Percentiles rank a stretch among this genome's conserved stretches.
Conservation (phyloP, 2,888 invertebrate genomes). For the Elaeidobius kamerunicus region DNA sequence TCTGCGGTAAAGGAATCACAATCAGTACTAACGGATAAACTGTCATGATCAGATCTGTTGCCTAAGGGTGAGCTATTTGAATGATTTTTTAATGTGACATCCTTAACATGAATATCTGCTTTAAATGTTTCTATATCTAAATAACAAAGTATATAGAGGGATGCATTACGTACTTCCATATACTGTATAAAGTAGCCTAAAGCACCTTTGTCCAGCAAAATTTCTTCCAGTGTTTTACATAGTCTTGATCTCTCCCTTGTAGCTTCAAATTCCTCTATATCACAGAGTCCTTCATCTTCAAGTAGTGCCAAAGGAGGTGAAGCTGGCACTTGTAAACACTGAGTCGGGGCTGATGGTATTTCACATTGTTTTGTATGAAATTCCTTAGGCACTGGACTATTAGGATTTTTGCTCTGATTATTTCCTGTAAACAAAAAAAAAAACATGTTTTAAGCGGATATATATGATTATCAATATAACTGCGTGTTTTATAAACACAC, state of each 20-base stretch:
- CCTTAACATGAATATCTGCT: slow-evolving; percentile 40
- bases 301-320: slow-evolving; percentile 35
- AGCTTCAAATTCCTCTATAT: slow-evolving; percentile 40
- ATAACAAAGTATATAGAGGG: slow-evolving; percentile 70
- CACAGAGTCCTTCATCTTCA: slow-evolving; percentile 47
- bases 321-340: slow-evolving; percentile 3
- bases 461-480: background rate
- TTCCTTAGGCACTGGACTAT: background rate
- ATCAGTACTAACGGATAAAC: slow-evolving; percentile 50
- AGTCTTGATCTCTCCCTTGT: slow-evolving; percentile 55
- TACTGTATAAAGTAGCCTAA: slow-evolving; percentile 82
- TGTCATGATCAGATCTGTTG: slow-evolving; percentile 46
- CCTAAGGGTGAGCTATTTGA: slow-evolving; percentile 35
- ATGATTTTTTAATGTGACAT: slow-evolving; percentile 18
- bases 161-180: slow-evolving; percentile 71
- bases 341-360: background rate
- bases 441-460: background rate
- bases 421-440: slow-evolving; percentile 5
- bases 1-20: slow-evolving; percentile 49
- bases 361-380: background rate
- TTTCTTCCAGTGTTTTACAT: slow-evolving; percentile 71
- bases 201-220: slow-evolving; percentile 74
- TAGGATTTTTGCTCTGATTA: background rate
- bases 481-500: background rate
- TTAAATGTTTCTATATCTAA: slow-evolving; percentile 71